These are phyloP conservation scores for Maccullochella peelii DNA, from an alignment of 2,113 vertebrate genomes.

Conservation along the genomic window DNA sequence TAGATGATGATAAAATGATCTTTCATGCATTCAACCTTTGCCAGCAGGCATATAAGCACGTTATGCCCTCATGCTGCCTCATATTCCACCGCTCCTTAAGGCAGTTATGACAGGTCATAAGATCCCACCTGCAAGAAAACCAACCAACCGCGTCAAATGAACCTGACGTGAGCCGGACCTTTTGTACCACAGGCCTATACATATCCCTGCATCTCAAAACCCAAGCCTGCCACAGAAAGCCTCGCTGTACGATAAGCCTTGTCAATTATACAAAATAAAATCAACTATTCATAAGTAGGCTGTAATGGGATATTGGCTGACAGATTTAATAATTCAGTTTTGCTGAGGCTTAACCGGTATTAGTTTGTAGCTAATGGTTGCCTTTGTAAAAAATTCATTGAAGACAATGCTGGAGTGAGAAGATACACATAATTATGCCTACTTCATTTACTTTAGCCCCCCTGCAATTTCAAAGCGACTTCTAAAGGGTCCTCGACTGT, in stretches of 20 bases:
- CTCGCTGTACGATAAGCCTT: conserved; percentile 88
- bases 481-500: conserved; percentile 66
- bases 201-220: conserved; percentile 85
- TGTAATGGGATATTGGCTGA: conserved; percentile 91
- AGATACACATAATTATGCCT: conserved; percentile 84
- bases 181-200: conserved; percentile 71
- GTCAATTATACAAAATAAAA: conserved; percentile 97
- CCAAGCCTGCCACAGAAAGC: conserved; percentile 84
- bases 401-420: conserved; percentile 83
- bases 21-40: neutral
- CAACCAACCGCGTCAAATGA: conserved; percentile 76
- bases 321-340: conserved; percentile 97
- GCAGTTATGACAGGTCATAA: conserved; percentile 79
- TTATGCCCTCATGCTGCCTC: conserved; percentile 56
- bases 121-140: conserved; percentile 70
- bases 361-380: conserved; percentile 89
- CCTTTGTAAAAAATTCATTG: conserved; percentile 90
- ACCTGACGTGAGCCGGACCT: conserved; percentile 72
- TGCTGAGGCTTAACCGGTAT: conserved; percentile 87
- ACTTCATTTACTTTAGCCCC: conserved; percentile 82
- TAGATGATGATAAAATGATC: neutral
- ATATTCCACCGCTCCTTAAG: conserved; percentile 62
- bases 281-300: conserved; percentile 96
- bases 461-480: conserved; percentile 70
- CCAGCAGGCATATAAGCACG: neutral